Base-by-base conservation (phyloP, 2,113 vertebrate species). In the Hippocampus guttulatus region DNA sequence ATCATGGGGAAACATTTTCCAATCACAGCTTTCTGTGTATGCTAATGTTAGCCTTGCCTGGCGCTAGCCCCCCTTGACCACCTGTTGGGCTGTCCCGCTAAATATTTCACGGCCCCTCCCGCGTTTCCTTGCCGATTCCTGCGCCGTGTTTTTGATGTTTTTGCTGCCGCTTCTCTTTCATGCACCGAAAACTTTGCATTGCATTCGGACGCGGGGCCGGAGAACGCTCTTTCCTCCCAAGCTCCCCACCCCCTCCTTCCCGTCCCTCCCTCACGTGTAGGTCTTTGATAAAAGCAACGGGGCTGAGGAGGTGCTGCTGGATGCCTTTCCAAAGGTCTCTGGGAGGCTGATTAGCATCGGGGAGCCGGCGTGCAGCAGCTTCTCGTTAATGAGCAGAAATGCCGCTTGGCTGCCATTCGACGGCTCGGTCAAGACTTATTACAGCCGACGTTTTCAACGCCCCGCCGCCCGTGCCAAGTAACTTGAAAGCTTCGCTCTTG, bases 281-380 rank as follows among this genome's bases (percentile, higher is more conserved):
- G 93, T 94, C 94, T 96, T 95, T 95, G 97, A 96, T 96, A 98
- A 95, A 92, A 93, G 91, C 87, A 90, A 91, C 58, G 93, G 93
- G 90, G 72, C 82, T 75, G 90, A 94, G 40, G 94, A 85, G 91
- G 90, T 91, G 93, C 92, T 87, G 87, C 94, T 45, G 95, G 97
- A 95, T 95, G 93, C 89, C 90, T 51, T 89, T 91, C 93, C 94
- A 96, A 95, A 92, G 93, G 93, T 98, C 95, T 97, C 95, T 89
- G 83, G 92, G 96, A 98, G 95, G 96, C 95, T 96, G 95, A 99
- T 98, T 98, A 96, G 95, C 95, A 96, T 93, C 90, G 90, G 92
- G 91, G 85, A 90, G 92, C 90, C 81, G 88, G 69, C 55, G 73
- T 80, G 47, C 71, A 69, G 90, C 92, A 68, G 90, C 91, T 94